A percentile compares a stretch with the other conserved stretches of the same genome.
Evolutionary conservation across 1,140 invertebrate species (phyloP).

Genomic region (Ylistrum balloti): DNA sequence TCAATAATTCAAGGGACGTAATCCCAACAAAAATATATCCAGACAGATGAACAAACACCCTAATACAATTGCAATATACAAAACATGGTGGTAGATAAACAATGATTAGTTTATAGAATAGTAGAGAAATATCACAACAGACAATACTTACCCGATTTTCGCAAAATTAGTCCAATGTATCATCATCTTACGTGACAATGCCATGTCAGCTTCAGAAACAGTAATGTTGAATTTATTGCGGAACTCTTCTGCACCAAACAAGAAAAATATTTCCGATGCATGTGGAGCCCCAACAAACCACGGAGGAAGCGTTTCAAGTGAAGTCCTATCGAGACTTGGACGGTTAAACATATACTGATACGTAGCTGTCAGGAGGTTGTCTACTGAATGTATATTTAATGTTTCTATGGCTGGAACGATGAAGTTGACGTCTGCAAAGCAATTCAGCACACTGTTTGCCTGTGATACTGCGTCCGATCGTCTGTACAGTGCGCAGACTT

Average conservation of each 20-base stretch:
- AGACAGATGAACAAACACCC: too few species aligned
- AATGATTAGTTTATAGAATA: too few species aligned
- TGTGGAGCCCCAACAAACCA: background rate
- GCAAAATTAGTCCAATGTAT: conserved; percentile 96
- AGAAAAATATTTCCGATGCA: background rate
- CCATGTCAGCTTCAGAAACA: conserved; percentile 88
- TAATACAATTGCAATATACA: too few species aligned
- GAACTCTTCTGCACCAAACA: background rate
- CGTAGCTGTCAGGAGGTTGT: background rate
- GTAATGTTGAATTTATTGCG: background rate
- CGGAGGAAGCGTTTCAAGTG: background rate
- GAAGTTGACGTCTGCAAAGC: background rate
- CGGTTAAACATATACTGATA: conserved; percentile 4
- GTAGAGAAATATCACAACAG: too few species aligned
- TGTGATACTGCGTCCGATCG: background rate
- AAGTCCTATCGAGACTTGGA: background rate
- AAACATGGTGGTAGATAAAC: too few species aligned
- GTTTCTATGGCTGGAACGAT: background rate
- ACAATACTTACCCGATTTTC: conserved; percentile 92
- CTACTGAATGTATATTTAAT: background rate
- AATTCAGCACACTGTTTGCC: background rate
- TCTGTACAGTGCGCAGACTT: background rate
- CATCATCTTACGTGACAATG: conserved; percentile 94
- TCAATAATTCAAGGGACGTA: too few species aligned
- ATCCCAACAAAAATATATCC: too few species aligned